These are phyloP conservation scores for Conger conger DNA, from an alignment of 2,113 vertebrate genomes.

Conservation along the genomic window DNA sequence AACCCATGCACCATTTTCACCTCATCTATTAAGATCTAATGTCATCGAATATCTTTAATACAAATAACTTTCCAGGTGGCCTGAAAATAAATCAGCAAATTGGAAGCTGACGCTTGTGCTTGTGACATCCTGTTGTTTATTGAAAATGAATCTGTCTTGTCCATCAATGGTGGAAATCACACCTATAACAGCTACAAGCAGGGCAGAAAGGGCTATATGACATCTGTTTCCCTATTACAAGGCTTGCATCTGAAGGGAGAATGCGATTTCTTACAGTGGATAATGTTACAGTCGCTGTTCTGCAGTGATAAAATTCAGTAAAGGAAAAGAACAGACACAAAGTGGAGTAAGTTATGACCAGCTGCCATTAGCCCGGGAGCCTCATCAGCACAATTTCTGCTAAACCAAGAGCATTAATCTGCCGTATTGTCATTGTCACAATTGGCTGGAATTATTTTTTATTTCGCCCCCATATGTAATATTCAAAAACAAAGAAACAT, in stretches of 20 bases:
- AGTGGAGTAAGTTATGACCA: background rate
- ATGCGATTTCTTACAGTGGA: background rate
- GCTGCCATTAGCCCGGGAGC: background rate
- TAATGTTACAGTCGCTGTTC: background rate
- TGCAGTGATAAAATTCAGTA: background rate
- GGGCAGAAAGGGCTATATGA: constrained; percentile 2
- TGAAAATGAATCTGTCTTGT: constrained; percentile 28
- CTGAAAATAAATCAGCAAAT: background rate
- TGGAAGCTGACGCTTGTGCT: background rate
- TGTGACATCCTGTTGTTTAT: constrained; percentile 17
- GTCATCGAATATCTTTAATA: constrained; percentile 2
- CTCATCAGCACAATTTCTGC: background rate
- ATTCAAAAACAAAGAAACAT: constrained; percentile 4
- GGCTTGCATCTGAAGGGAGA: background rate
- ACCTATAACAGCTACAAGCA: constrained; percentile 25
- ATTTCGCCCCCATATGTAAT: background rate
- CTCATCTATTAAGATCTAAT: too few species aligned
- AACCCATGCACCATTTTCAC: background rate
- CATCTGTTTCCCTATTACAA: constrained; percentile 5
- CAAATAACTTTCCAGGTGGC: background rate
- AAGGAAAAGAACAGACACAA: background rate
- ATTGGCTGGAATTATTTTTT: background rate
- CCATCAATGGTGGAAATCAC: constrained; percentile 14
- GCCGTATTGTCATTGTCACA: background rate
- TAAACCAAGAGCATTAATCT: background rate